phyloP scores from a whole-genome alignment of 1,140 invertebrate genomes.

The Diachasmimorpha longicaudata region DNA sequence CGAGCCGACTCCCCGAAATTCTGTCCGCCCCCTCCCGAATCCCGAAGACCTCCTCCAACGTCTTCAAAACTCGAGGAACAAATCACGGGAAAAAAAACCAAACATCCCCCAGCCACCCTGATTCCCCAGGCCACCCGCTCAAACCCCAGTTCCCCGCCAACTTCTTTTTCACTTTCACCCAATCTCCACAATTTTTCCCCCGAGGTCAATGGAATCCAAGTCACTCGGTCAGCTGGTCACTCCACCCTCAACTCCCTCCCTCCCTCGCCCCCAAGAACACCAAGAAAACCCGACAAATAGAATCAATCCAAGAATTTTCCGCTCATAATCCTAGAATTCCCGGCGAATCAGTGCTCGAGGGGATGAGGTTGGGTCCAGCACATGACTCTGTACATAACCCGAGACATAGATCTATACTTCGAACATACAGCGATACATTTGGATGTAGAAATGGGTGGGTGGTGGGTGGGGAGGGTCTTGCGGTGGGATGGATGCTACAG shows the following conservation, averaged over 20 bases:
- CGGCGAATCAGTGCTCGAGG: conserved; percentile 1
- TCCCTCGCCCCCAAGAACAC: not conserved
- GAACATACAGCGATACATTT: conserved; percentile 35
- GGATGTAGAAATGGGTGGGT: conserved; percentile 28
- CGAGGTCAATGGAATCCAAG: not conserved
- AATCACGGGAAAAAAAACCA: not conserved
- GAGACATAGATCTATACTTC: conserved; percentile 5
- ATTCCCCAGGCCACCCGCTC: not conserved
- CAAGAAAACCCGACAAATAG: not conserved
- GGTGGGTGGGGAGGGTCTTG: conserved; percentile 25
- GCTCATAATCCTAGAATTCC: not conserved
- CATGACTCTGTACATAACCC: conserved; percentile 12
- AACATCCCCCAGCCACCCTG: not conserved
- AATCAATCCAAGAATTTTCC: not conserved
- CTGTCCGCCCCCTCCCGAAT: not conserved
- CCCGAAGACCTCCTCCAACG: not conserved
- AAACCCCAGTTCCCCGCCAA: not conserved
- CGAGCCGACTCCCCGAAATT: no score
- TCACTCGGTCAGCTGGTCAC: conserved; percentile 5
- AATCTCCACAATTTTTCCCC: not conserved
- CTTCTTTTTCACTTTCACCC: conserved; percentile 12
- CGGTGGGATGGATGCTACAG: conserved; percentile 52
- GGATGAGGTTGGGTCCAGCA: conserved; percentile 24
- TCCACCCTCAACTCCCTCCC: not conserved
- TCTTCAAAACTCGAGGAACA: not conserved